Base-by-base conservation (phyloP, 2,888 invertebrate genomes). In the Stomorhina lunata region DNA sequence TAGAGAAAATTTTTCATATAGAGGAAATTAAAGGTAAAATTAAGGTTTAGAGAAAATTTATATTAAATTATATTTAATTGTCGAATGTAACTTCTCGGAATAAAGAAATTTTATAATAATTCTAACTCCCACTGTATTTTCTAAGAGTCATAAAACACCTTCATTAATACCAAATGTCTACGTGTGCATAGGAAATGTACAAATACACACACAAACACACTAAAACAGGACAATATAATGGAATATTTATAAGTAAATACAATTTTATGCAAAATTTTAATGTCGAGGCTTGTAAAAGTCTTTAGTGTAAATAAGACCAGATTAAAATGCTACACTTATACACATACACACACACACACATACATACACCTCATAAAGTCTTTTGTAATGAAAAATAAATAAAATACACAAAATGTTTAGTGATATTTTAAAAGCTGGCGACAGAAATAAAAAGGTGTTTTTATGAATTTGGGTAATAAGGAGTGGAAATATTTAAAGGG, bases 241-340 rank as follows among this genome's bases (percentile, higher is more conserved):
- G 75, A 75, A 75, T 55, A 75, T 75, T 55, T 75, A 45, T 75
- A 25, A 45, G 65, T 34, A n/a, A n/a, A n/a, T n/a, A 66, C 5
- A 65, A 55, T 65, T 75, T 65, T 48, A 48, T 72, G 48, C 50
- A 27, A 59, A 34, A 48, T 61, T 72, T 17, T 45, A 50, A 68
- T 61, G 50, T 15, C 2, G 22, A 17, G 4, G n/a, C 9, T n/a
- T 27, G 2, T 25, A 15, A 1, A 9, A 17, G 9, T 27, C 20
- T 53, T 25, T 34, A 61, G 48, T 72, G 72, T 61, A 61, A 66
- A 65, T 66, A 65, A 45, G 75, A 57, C 65, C 75, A 57, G 57
- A 75, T 75, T 32, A 65, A 29, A 25, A 59, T 25, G 29, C 32
- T 12, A 29, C 17, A 55, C 32, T 2, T n/a, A n/a, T n/a, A n/a